phyloP scores from a whole-genome alignment of 2,113 vertebrate species.

The Dromiciops gliroides region DNA sequence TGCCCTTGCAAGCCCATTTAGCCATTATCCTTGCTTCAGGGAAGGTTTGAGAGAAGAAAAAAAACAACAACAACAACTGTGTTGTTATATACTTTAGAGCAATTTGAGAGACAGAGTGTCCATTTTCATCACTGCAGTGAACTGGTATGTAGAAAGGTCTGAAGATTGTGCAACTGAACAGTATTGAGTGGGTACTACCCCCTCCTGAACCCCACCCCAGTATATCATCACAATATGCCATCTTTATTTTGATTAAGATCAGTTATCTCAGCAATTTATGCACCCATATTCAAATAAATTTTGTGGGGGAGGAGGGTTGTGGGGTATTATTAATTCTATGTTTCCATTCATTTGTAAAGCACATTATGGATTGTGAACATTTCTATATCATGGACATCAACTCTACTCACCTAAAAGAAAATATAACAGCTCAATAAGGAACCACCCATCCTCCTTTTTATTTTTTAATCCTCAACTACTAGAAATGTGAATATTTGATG shows the following conservation, averaged over 20 bases:
- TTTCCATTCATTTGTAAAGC: background rate
- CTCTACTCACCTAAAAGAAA: background rate
- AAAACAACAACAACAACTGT: background rate
- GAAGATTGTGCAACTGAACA: background rate
- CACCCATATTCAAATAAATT: background rate
- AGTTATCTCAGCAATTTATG: background rate
- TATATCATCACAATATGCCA: background rate
- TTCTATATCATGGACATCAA: background rate
- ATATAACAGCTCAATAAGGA: background rate
- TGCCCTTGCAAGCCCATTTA: background rate
- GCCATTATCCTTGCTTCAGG: background rate
- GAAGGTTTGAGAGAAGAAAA: background rate
- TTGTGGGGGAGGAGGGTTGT: too few relatives aligned
- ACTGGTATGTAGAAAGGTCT: background rate
- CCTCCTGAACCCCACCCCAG: background rate
- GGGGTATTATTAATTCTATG: background rate
- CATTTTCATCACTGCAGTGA: background rate
- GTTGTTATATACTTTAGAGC: background rate
- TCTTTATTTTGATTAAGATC: background rate
- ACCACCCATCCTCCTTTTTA: background rate
- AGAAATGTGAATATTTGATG: background rate
- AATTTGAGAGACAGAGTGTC: background rate
- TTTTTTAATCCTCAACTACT: background rate
- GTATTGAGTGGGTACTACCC: background rate
- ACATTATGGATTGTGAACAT: background rate